Evolutionary conservation across 2,888 invertebrate genomes (phyloP).

Genomic region (Rosalia funebris): DNA sequence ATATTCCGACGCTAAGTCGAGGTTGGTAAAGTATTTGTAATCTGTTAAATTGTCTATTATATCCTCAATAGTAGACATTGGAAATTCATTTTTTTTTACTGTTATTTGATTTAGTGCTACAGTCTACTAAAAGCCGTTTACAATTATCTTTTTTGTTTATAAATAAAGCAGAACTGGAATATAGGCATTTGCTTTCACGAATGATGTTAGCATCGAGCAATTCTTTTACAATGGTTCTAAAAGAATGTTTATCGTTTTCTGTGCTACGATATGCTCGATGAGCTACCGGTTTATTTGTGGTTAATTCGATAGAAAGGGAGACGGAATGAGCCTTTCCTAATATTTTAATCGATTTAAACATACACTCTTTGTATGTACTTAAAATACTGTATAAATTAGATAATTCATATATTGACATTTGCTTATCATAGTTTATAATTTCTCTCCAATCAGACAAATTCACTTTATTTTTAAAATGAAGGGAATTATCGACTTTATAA

Average conservation of each 20-base stretch:
- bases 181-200: conserved; percentile 26
- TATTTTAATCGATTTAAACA: not conserved
- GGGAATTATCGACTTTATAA: not conserved
- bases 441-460: not conserved
- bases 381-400: not conserved
- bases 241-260: conserved; percentile 29
- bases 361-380: not conserved
- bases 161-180: conserved; percentile 29
- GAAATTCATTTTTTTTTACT: conserved; percentile 25
- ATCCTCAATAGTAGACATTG: conserved; percentile 34
- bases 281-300: not conserved
- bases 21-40: conserved; percentile 37
- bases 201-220: conserved; percentile 29
- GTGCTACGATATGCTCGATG: conserved; percentile 2
- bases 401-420: not conserved
- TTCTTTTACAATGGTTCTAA: conserved; percentile 22
- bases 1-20: conserved; percentile 17
- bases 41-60: conserved; percentile 39
- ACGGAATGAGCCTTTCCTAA: conserved; percentile 1
- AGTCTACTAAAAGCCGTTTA: conserved; percentile 32
- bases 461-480: not conserved
- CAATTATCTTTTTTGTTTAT: conserved; percentile 29
- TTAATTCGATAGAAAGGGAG: not conserved
- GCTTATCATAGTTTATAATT: not conserved
- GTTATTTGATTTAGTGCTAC: conserved; percentile 34